Percentiles rank a stretch among this genome's conserved stretches.
phyloP scores from a whole-genome alignment of 1,140 invertebrate species.

The Subanguina moxae region DNA sequence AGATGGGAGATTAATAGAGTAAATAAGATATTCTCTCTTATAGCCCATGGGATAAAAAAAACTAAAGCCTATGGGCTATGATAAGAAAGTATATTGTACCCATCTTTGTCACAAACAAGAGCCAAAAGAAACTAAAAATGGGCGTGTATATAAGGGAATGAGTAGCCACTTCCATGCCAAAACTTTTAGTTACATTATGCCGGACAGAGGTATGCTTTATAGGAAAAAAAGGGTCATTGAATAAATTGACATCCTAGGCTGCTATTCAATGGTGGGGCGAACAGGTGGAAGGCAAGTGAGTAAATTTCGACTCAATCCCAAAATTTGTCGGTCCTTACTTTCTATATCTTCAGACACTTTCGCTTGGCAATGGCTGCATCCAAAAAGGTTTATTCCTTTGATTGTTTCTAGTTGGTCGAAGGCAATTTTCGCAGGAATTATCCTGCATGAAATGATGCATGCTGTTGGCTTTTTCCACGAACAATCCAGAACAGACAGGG shows the following conservation, averaged over 20 bases:
- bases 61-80: too few relatives aligned
- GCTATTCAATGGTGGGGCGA: slow-evolving; percentile 49
- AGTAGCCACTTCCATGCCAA: too few relatives aligned
- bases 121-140: too few relatives aligned
- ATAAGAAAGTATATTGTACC: too few relatives aligned
- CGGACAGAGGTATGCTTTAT: slow-evolving; percentile 42
- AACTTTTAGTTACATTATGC: slow-evolving; percentile 45
- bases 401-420: background rate
- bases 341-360: slow-evolving; percentile 61
- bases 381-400: slow-evolving; percentile 42
- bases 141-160: too few relatives aligned
- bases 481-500: slow-evolving; percentile 60
- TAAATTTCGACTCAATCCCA: background rate
- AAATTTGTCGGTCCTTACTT: too few relatives aligned
- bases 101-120: too few relatives aligned
- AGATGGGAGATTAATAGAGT: too few relatives aligned
- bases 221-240: background rate
- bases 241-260: slow-evolving; percentile 19
- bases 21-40: too few relatives aligned
- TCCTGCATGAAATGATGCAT: slow-evolving; percentile 62
- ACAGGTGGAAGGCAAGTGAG: slow-evolving; percentile 59
- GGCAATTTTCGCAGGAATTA: slow-evolving; percentile 36
- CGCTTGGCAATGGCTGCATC: slow-evolving; percentile 69
- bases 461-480: slow-evolving; percentile 62
- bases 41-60: too few relatives aligned